Evolutionary conservation across 2,888 invertebrate genomes (phyloP).

Genomic region (Pelosia muscerda): DNA sequence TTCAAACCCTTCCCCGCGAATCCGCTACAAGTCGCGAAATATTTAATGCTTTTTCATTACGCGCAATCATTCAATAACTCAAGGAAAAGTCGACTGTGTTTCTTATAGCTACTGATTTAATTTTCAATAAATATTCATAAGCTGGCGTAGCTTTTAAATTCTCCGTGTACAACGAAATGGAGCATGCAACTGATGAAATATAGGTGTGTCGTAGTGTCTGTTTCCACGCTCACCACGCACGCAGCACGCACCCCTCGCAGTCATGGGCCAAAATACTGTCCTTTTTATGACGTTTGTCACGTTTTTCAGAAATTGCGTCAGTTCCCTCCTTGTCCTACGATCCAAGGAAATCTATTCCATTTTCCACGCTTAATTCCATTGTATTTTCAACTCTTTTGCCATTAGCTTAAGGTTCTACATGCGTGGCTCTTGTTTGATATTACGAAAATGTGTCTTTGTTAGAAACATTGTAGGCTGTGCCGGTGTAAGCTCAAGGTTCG

Average conservation of each 20-base stretch:
- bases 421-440: constrained; percentile 21
- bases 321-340: constrained; percentile 53
- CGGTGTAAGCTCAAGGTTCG: constrained; percentile 50
- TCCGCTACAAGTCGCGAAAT: not conserved
- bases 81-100: constrained; percentile 1
- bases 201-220: constrained; percentile 30
- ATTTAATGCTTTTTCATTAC: not conserved
- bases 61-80: not conserved
- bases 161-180: constrained; percentile 16
- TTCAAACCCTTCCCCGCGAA: not conserved
- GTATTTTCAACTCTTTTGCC: constrained; percentile 53
- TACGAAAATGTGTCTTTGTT: constrained; percentile 44
- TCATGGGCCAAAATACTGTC: constrained; percentile 44
- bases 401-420: constrained; percentile 39
- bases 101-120: constrained; percentile 11
- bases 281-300: constrained; percentile 73
- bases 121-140: constrained; percentile 23
- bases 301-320: constrained; percentile 70
- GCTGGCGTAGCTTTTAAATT: constrained; percentile 12
- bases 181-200: constrained; percentile 27
- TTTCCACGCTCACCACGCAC: constrained; percentile 39
- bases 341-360: constrained; percentile 54
- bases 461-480: constrained; percentile 43
- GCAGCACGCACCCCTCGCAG: constrained; percentile 47
- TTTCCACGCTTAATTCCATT: constrained; percentile 34